Conservation (phyloP, 2,797 vertebrate genomes). For the Epinephelus awoara region DNA sequence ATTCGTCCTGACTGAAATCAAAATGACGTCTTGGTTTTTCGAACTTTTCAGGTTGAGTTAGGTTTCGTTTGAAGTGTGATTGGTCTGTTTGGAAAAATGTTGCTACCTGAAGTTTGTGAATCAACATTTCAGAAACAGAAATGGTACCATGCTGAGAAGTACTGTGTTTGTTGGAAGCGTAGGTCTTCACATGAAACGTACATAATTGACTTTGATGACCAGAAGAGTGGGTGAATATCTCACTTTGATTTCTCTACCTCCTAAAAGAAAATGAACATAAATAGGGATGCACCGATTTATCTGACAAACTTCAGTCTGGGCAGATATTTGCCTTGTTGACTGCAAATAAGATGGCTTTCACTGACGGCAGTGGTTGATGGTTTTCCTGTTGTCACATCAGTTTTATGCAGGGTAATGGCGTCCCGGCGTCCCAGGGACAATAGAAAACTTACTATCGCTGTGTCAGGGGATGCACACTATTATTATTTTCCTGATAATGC, state of each 20-base stretch:
- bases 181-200: constrained; percentile 7
- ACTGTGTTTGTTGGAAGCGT: constrained; percentile 10
- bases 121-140: constrained; percentile 22
- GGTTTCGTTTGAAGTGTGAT: constrained; percentile 24
- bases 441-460: too few species aligned
- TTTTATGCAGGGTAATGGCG: too few species aligned
- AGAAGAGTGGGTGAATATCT: constrained; percentile 17
- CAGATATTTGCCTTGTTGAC: too few species aligned
- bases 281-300: too few species aligned
- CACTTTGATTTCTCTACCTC: constrained; percentile 8
- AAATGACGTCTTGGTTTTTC: constrained; percentile 31
- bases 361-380: too few species aligned
- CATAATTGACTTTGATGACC: background rate
- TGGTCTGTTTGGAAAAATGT: constrained; percentile 33
- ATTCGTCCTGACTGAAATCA: constrained; percentile 67
- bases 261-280: constrained; percentile 20
- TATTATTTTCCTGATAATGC: too few species aligned
- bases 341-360: too few species aligned
- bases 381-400: too few species aligned
- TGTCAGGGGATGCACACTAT: too few species aligned
- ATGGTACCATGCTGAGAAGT: background rate
- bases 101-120: constrained; percentile 47
- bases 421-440: too few species aligned
- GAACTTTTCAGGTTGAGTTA: constrained; percentile 29
- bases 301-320: too few species aligned